Evolutionary conservation across 2,888 invertebrate species (phyloP).

Genomic region (Chalcosyrphus nemorum): DNA sequence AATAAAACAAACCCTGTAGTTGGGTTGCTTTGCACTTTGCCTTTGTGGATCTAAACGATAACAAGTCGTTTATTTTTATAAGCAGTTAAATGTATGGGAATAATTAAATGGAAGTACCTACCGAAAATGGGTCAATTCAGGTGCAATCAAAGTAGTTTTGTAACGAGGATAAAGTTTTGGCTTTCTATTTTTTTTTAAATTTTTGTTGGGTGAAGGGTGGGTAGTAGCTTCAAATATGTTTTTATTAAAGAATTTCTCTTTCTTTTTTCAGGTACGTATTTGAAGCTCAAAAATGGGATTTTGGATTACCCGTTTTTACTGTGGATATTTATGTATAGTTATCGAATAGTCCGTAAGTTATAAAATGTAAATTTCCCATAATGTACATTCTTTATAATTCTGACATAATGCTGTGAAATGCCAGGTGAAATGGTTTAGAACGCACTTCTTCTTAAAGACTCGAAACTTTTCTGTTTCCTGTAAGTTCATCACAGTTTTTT

Average conservation of each 20-base stretch:
- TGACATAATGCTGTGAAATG: too few species aligned
- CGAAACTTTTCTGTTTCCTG: too few species aligned
- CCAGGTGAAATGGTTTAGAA: too few species aligned
- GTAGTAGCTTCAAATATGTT: background rate
- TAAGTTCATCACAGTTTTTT: too few species aligned
- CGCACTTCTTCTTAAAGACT: too few species aligned
- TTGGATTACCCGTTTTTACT: constrained; percentile 43
- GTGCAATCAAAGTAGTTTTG: constrained; percentile 27
- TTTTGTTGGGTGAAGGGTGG: background rate
- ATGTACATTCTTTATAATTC: background rate
- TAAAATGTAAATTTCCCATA: background rate
- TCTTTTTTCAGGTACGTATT: constrained; percentile 62
- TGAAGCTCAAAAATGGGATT: constrained; percentile 34
- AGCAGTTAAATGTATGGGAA: constrained; percentile 44
- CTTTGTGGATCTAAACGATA: constrained; percentile 50
- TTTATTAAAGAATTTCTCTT: constrained; percentile 23
- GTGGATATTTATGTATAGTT: constrained; percentile 14
- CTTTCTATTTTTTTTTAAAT: background rate
- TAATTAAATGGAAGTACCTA: constrained; percentile 2
- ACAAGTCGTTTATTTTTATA: constrained; percentile 23
- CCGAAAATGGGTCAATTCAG: constrained; percentile 50
- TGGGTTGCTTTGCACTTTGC: background rate
- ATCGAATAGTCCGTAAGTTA: constrained; percentile 49
- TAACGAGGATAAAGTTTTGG: background rate
- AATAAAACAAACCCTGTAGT: constrained; percentile 12